These are phyloP conservation scores for Akabosia matsudoensis DNA, from an alignment of 1,140 invertebrate species.

Conservation along the genomic window DNA sequence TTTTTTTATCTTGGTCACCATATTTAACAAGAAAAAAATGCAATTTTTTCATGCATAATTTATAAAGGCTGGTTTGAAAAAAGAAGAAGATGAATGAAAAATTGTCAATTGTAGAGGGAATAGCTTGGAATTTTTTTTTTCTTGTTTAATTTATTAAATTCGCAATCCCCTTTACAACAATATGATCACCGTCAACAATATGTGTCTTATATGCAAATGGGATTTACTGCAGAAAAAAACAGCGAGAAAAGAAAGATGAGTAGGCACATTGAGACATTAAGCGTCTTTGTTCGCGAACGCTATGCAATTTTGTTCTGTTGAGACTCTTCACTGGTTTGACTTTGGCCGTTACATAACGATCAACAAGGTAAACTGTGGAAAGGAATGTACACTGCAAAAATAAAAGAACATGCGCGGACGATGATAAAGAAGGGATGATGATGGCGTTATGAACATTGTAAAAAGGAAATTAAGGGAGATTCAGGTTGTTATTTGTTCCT, in stretches of 20 bases:
- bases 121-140: neutral
- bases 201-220: neutral
- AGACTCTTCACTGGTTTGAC: neutral
- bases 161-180: neutral
- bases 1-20: too few relatives aligned
- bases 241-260: neutral
- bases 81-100: too few relatives aligned
- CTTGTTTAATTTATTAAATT: neutral
- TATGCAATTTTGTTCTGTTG: neutral
- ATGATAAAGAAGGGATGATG: neutral
- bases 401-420: neutral
- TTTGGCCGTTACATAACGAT: neutral
- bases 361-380: neutral
- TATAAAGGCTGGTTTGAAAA: neutral
- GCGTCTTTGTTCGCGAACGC: too few relatives aligned
- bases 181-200: neutral
- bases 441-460: neutral
- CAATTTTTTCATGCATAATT: neutral
- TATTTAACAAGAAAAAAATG: neutral
- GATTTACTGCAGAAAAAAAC: too few relatives aligned
- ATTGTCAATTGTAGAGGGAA: neutral
- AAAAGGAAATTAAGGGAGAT: neutral
- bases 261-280: too few relatives aligned
- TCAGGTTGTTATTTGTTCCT: neutral
- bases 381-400: neutral